These are phyloP conservation scores for Epirrhoe alternata DNA, from an alignment of 2,888 invertebrate species.

Conservation along the genomic window DNA sequence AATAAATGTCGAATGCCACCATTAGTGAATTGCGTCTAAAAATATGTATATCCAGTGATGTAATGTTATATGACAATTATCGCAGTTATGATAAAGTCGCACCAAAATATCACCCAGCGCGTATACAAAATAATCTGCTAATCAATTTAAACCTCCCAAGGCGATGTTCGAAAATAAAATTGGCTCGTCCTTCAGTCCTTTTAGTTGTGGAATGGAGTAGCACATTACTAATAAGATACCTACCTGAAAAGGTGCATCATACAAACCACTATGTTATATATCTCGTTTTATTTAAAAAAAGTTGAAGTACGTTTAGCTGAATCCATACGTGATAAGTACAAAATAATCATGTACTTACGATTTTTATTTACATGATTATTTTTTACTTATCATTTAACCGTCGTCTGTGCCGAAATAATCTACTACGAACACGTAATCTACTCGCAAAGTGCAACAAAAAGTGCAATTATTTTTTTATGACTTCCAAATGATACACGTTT, in stretches of 20 bases:
- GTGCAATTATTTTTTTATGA: neutral
- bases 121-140: neutral
- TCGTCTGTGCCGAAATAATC: neutral
- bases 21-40: constrained; percentile 3
- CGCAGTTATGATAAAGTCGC: constrained; percentile 8
- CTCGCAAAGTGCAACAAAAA: neutral
- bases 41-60: constrained; percentile 6
- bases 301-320: too few species aligned
- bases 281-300: too few species aligned
- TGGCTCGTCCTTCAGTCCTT: neutral
- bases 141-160: neutral
- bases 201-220: too few species aligned
- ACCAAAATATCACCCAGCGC: neutral
- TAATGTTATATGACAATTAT: constrained; percentile 9
- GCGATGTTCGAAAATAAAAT: neutral
- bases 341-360: too few species aligned
- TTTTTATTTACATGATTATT: too few species aligned
- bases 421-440: neutral
- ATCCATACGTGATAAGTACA: too few species aligned
- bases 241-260: neutral
- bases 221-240: neutral
- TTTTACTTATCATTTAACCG: too few species aligned
- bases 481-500: neutral
- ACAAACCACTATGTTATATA: too few species aligned
- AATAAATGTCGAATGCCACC: neutral